Evolutionary conservation across 2,113 vertebrate genomes (phyloP).

Genomic region (Pan paniscus): DNA sequence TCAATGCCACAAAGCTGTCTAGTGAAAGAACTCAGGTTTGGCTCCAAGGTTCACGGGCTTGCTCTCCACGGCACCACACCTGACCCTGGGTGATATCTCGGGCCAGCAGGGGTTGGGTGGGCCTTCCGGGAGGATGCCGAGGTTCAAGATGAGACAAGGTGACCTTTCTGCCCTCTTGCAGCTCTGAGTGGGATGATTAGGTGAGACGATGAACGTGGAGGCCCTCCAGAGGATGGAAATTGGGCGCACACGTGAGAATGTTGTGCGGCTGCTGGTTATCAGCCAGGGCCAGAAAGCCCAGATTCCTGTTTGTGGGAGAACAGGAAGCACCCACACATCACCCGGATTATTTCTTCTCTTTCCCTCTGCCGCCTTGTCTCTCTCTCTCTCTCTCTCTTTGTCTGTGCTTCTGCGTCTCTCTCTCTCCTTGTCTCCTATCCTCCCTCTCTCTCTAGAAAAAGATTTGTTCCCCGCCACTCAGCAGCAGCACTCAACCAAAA

Average conservation of each 20-base stretch:
- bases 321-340: rapidly evolving
- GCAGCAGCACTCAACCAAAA: background rate
- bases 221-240: background rate
- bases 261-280: background rate
- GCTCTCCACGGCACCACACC: background rate
- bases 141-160: background rate
- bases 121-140: rapidly evolving
- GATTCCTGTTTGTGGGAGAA: too few relatives aligned
- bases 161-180: background rate
- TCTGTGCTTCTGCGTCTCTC: background rate
- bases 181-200: background rate
- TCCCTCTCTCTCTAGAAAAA: background rate
- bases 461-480: background rate
- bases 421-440: background rate
- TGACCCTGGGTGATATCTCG: rapidly evolving
- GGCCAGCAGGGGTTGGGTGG: background rate
- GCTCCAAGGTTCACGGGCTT: background rate
- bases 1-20: background rate
- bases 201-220: rapidly evolving
- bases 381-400: too few relatives aligned
- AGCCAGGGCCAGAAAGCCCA: background rate
- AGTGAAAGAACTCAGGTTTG: background rate
- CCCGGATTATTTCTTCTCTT: rapidly evolving
- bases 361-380: too few relatives aligned
- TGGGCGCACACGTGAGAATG: rapidly evolving